Conservation (phyloP, 2,797 vertebrate genomes). For the Platyrinchus mystaceus region DNA sequence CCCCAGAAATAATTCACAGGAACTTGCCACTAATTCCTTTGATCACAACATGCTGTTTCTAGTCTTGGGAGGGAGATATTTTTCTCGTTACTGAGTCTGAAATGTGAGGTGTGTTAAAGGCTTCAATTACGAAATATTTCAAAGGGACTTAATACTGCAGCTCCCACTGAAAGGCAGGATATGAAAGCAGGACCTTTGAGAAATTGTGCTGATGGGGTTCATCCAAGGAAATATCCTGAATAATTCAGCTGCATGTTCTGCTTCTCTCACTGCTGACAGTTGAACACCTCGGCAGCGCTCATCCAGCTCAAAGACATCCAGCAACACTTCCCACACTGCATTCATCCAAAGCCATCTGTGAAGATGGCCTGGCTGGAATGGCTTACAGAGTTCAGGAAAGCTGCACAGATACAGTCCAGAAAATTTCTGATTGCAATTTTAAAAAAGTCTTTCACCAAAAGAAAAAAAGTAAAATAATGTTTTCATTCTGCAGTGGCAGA, state of each 20-base stretch:
- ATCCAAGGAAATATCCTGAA: neutral
- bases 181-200: neutral
- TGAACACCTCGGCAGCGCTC: neutral
- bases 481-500: neutral
- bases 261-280: neutral
- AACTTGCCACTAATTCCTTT: slow-evolving; percentile 20
- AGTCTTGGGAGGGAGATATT: slow-evolving; percentile 18
- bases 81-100: neutral
- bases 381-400: neutral
- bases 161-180: neutral
- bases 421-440: neutral
- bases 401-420: neutral
- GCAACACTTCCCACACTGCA: neutral
- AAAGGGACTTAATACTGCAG: neutral
- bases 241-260: neutral
- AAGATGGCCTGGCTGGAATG: neutral
- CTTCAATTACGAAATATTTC: slow-evolving; percentile 21
- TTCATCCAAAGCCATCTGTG: neutral
- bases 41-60: neutral
- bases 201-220: neutral
- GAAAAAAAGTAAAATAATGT: neutral
- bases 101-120: neutral
- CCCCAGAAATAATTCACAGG: slow-evolving; percentile 39
- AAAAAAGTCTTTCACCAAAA: neutral
- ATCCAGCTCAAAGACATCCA: neutral